Conservation (phyloP, 2,113 vertebrate species). For the Aramus guarauna region DNA sequence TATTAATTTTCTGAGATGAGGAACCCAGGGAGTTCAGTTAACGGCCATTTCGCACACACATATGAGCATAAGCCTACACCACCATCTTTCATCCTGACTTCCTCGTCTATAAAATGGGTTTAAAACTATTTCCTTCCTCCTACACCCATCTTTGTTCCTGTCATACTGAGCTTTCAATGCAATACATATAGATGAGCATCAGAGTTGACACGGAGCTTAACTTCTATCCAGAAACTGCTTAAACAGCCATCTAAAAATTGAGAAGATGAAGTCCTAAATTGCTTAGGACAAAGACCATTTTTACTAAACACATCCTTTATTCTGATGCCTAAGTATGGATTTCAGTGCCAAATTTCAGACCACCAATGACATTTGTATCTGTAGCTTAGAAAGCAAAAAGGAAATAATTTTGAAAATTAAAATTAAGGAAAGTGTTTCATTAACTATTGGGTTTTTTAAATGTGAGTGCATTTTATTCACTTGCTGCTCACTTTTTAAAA, state of each 20-base stretch:
- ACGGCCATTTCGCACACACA: neutral
- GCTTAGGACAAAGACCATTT: neutral
- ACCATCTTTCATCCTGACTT: neutral
- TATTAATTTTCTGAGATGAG: neutral
- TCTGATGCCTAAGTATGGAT: neutral
- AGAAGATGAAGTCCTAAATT: neutral
- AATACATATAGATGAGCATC: neutral
- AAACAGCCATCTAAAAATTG: neutral
- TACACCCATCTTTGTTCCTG: neutral
- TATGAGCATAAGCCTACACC: neutral
- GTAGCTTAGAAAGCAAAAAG: neutral
- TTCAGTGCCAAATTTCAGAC: neutral
- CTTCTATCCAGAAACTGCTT: neutral
- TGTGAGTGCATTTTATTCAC: neutral
- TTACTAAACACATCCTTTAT: neutral
- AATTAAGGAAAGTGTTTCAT: neutral
- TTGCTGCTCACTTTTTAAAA: constrained; percentile 1
- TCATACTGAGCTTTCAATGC: neutral
- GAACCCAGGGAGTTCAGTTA: neutral
- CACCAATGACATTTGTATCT: neutral
- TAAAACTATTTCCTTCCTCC: neutral
- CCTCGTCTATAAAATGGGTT: neutral
- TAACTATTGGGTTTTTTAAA: neutral
- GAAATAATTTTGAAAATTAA: neutral
- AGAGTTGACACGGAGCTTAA: neutral